phyloP scores from a whole-genome alignment of 2,113 vertebrate species.

The Forbesichthys papilliferus region DNA sequence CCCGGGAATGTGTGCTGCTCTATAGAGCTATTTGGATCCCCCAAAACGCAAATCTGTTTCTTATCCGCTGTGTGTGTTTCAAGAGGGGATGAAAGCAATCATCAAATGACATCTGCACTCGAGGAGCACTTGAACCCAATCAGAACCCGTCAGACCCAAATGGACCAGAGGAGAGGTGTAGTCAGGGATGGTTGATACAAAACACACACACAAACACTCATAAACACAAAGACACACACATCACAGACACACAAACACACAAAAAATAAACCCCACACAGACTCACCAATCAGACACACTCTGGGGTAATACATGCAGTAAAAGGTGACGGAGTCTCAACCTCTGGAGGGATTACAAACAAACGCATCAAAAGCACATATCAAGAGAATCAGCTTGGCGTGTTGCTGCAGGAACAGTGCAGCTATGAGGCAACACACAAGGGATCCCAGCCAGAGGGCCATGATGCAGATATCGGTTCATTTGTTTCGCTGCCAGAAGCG shows the following conservation, averaged over 20 bases:
- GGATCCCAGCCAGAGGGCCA: conserved; percentile 9
- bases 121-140: conserved; percentile 70
- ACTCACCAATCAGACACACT: conserved; percentile 39
- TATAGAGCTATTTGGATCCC: conserved; percentile 33
- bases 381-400: conserved; percentile 24
- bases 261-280: no score
- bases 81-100: conserved; percentile 64
- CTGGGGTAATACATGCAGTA: conserved; percentile 29
- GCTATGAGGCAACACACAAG: conserved; percentile 39
- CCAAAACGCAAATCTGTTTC: conserved; percentile 35
- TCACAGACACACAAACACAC: conserved; percentile 12
- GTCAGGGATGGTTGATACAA: conserved; percentile 54
- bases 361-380: conserved; percentile 21
- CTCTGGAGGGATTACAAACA: conserved; percentile 20
- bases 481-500: conserved; percentile 48
- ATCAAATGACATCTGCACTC: conserved; percentile 64
- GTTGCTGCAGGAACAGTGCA: conserved; percentile 35
- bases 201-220: conserved; percentile 29
- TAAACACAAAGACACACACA: conserved; percentile 22
- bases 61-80: conserved; percentile 65
- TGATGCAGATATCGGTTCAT: conserved; percentile 23
- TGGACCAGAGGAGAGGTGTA: conserved; percentile 56
- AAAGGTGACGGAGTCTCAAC: conserved; percentile 31
- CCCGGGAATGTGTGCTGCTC: conserved; percentile 10
- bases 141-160: conserved; percentile 61